Conservation (phyloP, 1,140 invertebrate species). For the Pantala flavescens region DNA sequence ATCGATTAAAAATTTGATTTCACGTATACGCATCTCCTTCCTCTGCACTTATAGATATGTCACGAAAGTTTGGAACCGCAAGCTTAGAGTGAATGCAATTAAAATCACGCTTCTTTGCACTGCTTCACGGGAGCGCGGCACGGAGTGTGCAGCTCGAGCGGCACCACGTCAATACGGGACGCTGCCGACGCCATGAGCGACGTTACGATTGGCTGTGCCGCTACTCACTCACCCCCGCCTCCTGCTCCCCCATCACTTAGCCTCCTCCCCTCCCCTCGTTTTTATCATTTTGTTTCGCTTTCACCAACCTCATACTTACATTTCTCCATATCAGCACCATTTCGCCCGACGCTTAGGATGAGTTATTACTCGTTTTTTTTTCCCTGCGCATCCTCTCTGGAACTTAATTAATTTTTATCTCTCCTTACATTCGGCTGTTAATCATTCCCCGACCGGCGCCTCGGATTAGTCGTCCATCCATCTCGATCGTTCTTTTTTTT, state of each 20-base stretch:
- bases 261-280: background rate
- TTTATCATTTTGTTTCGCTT: slow-evolving; percentile 10
- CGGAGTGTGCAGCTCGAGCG: background rate
- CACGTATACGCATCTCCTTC: too few relatives aligned
- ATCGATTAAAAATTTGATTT: too few relatives aligned
- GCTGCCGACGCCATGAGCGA: background rate
- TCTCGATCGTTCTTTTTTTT: too few relatives aligned
- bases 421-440: background rate
- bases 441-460: background rate
- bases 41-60: too few relatives aligned
- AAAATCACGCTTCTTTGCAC: too few relatives aligned
- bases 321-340: slow-evolving; percentile 9
- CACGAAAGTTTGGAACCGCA: too few relatives aligned
- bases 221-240: background rate
- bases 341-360: background rate
- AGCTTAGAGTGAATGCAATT: too few relatives aligned
- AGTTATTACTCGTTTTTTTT: background rate
- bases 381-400: background rate
- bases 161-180: slow-evolving; percentile 2
- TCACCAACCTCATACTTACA: background rate
- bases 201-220: background rate
- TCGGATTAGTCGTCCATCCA: too few relatives aligned
- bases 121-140: too few relatives aligned
- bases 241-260: background rate
- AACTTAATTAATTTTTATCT: slow-evolving; percentile 11